These are phyloP conservation scores for Amblyopsis hoosieri DNA, from an alignment of 2,797 vertebrate species.

Conservation along the genomic window DNA sequence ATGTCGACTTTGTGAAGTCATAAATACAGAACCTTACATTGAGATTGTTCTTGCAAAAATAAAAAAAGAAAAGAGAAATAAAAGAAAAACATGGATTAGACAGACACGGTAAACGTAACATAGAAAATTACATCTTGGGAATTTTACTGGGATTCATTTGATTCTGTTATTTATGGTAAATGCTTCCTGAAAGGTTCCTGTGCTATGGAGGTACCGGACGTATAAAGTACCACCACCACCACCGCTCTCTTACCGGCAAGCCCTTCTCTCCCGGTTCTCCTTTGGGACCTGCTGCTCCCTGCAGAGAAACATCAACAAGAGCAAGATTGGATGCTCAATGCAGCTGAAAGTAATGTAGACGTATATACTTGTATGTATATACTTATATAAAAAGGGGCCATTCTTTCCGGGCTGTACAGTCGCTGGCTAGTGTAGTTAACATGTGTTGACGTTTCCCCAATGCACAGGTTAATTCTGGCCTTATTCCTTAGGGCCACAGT, in stretches of 20 bases:
- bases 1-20: conserved; percentile 35
- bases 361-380: neutral
- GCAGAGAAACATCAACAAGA: conserved; percentile 49
- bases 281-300: conserved; percentile 88
- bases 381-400: conserved; percentile 14
- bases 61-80: conserved; percentile 55
- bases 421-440: conserved; percentile 57
- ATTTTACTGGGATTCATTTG: conserved; percentile 14
- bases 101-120: conserved; percentile 40
- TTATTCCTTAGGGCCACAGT: conserved; percentile 11
- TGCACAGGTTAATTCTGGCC: conserved; percentile 14
- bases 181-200: conserved; percentile 9
- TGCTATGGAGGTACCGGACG: conserved; percentile 1
- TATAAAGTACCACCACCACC: conserved; percentile 6
- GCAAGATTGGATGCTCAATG: neutral
- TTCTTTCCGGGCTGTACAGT: conserved; percentile 20
- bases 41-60: conserved; percentile 69
- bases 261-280: conserved; percentile 92
- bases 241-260: conserved; percentile 86
- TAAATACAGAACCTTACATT: conserved; percentile 71
- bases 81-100: conserved; percentile 65
- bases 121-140: conserved; percentile 13
- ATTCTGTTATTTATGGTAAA: conserved; percentile 10
- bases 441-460: conserved; percentile 40
- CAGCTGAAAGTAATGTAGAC: conserved; percentile 3